Percentiles rank a stretch among this genome's conserved stretches.
phyloP scores from a whole-genome alignment of 2,888 invertebrate genomes.

The Endotricha flammealis region DNA sequence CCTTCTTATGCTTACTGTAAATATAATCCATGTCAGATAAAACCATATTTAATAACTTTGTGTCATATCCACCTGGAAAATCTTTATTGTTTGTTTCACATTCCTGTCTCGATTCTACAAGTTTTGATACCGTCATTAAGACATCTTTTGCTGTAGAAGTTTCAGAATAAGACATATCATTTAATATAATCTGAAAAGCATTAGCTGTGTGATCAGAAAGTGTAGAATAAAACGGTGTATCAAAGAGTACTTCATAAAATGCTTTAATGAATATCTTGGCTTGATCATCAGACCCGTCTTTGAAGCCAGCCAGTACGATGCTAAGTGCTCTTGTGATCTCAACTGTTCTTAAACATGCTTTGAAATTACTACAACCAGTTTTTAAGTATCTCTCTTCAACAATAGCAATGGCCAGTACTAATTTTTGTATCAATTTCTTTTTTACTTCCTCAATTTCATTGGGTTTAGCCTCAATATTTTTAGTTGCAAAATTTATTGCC shows the following conservation, averaged over 20 bases:
- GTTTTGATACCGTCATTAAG: constrained; percentile 33
- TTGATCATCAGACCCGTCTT: constrained; percentile 28
- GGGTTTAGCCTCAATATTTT: constrained; percentile 26
- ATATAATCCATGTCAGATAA: constrained; percentile 57
- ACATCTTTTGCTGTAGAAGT: constrained; percentile 40
- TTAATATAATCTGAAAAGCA: constrained; percentile 34
- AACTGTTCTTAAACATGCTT: constrained; percentile 37
- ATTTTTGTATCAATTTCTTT: constrained; percentile 35
- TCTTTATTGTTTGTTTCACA: constrained; percentile 21
- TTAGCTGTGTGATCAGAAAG: constrained; percentile 25
- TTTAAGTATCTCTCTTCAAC: constrained; percentile 42
- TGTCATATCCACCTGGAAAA: constrained; percentile 31
- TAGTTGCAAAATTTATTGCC: constrained; percentile 26
- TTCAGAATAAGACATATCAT: constrained; percentile 47
- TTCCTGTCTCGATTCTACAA: constrained; percentile 35
- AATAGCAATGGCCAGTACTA: constrained; percentile 34
- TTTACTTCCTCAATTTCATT: constrained; percentile 24
- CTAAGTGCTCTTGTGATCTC: constrained; percentile 41
- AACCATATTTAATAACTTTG: constrained; percentile 41
- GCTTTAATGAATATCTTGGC: constrained; percentile 29
- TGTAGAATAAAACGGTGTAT: constrained; percentile 25
- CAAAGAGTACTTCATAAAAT: constrained; percentile 18
- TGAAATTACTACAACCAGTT: constrained; percentile 39
- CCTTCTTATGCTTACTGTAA: constrained; percentile 32
- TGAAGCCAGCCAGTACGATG: constrained; percentile 31